A percentile compares a stretch with the other conserved stretches of the same genome.
Evolutionary conservation across 2,888 invertebrate genomes (phyloP).

Genomic region (Lycia hirtaria): DNA sequence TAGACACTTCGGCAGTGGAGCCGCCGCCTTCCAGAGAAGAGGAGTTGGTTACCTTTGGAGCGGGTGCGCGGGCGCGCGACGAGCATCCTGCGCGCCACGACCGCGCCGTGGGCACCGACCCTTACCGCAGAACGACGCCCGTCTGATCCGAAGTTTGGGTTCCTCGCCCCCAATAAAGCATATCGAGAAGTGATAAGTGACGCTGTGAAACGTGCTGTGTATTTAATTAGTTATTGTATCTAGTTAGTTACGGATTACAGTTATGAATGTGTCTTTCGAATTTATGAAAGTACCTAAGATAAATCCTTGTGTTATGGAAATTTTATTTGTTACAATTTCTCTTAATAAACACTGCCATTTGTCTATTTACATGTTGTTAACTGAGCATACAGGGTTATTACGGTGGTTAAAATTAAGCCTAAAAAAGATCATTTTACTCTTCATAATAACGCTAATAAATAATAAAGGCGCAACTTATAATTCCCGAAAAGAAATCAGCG

Average conservation of each 20-base stretch:
- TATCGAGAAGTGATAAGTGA: conserved; percentile 81
- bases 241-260: conserved; percentile 55
- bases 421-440: too few relatives aligned
- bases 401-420: too few relatives aligned
- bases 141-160: conserved; percentile 75
- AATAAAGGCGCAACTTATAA: too few relatives aligned
- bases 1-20: conserved; percentile 88
- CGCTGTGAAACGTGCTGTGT: conserved; percentile 63
- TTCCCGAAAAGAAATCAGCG: too few relatives aligned
- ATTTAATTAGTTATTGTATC: conserved; percentile 54
- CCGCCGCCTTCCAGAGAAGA: conserved; percentile 87
- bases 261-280: conserved; percentile 71
- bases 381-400: too few relatives aligned
- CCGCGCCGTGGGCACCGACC: conserved; percentile 82
- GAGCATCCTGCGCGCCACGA: conserved; percentile 66
- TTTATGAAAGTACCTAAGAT: conserved; percentile 75
- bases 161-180: conserved; percentile 68
- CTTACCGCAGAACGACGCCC: conserved; percentile 86
- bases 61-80: conserved; percentile 78
- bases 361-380: conserved; percentile 54
- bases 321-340: conserved; percentile 81
- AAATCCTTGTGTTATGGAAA: conserved; percentile 68
- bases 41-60: conserved; percentile 89
- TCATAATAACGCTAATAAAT: too few relatives aligned
- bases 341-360: conserved; percentile 82